Base-by-base conservation (phyloP, 2,113 vertebrate species). In the Petroica traversi region DNA sequence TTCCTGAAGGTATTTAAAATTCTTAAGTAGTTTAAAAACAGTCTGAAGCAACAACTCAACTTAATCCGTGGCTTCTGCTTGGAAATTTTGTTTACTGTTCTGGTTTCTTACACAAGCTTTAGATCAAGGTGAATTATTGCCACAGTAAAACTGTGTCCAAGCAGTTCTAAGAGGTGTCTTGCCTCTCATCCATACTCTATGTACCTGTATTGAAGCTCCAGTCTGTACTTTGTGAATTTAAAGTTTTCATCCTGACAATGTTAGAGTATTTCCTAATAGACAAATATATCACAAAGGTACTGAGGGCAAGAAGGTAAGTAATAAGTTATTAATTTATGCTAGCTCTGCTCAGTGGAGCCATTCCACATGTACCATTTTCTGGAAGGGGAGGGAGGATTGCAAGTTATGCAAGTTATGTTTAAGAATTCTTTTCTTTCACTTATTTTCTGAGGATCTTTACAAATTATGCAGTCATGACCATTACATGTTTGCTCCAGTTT, bases 71-170 rank as follows among this genome's bases (percentile, higher is more conserved):
- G 14, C 28, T 90, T 73, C 71, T 85, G 23, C 52, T 83, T 90
- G 63, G n/a, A 71, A 83, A 92, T 76, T 55, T 74, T 86, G n/a
- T 85, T 66, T 80, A 36, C 55, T 55, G 7, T 92, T 94, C 71
- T 77, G 38, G 38, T 76, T 93, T 91, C 63, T 90, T 74, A 69
- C 38, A 43, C 14, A 80, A 46, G n/a, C 34, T 63, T 76, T 71
- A 85, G 72, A 51, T 96, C 88, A 85, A 67, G 76, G 36, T 84
- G 71, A 94, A 86, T 94, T 91, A 95, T 43, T 89, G 79, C 58
- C 25, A 31, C 31, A 59, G 48, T 76, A 92, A 87, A 85, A 54
- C 33, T 82, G 14, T 52, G 29, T 57, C 52, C 43, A 89, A 64
- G 73, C 64, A 49, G 11, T 66, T 93, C 31, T 22, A 40, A 51